These are phyloP conservation scores for Scyliorhinus canicula DNA, from an alignment of 2,797 vertebrate genomes.

Conservation along the genomic window DNA sequence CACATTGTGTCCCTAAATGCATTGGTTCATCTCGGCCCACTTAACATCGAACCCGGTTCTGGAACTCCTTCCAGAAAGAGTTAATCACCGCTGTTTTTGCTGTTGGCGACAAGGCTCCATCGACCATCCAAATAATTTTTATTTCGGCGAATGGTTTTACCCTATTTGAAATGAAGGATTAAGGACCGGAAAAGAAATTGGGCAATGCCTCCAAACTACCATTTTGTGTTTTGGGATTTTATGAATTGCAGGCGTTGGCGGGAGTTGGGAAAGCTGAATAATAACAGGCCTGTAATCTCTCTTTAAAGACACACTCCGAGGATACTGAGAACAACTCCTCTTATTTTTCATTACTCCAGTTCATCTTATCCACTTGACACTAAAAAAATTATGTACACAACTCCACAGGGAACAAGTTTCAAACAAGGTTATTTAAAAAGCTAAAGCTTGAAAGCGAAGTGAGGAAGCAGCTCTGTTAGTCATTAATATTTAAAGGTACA, in stretches of 20 bases:
- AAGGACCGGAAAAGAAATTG: background rate
- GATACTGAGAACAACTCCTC: background rate
- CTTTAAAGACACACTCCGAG: background rate
- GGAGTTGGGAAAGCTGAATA: background rate
- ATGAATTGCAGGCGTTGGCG: background rate
- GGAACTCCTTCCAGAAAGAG: background rate
- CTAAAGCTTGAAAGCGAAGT: background rate
- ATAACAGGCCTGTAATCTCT: background rate
- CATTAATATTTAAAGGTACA: background rate
- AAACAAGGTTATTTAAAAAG: background rate
- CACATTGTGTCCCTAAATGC: background rate
- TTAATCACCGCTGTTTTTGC: background rate
- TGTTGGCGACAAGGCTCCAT: background rate
- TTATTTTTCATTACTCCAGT: background rate
- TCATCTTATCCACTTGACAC: background rate
- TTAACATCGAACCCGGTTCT: background rate
- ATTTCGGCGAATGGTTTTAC: background rate
- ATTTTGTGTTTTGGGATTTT: background rate
- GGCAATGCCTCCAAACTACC: background rate
- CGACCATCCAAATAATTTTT: background rate
- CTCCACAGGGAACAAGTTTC: background rate
- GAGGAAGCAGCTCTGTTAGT: background rate
- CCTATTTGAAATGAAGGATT: background rate
- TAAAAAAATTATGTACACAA: background rate
- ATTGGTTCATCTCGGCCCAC: background rate